Evolutionary conservation across 2,888 invertebrate genomes (phyloP).

Genomic region (Vanessa cardui): DNA sequence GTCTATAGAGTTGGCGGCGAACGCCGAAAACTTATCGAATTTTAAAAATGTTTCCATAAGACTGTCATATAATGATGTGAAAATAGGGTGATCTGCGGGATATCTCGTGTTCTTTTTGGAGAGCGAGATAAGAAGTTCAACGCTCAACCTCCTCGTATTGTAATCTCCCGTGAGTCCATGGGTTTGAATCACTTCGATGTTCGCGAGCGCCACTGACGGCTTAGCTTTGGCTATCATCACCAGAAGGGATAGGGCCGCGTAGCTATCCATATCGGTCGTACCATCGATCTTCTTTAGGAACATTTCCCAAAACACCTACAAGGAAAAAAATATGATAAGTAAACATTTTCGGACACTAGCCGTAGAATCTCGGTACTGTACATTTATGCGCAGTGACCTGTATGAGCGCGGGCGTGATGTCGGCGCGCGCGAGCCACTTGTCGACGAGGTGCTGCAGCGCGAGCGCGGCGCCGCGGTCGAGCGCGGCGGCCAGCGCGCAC

Average conservation of each 20-base stretch:
- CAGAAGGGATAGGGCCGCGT: conserved; percentile 88
- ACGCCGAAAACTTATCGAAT: conserved; percentile 73
- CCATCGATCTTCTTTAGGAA: conserved; percentile 89
- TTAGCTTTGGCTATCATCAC: conserved; percentile 87
- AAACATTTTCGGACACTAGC: neutral
- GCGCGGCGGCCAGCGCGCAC: conserved; percentile 52
- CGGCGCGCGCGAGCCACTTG: conserved; percentile 72
- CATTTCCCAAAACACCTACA: conserved; percentile 91
- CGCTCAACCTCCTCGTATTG: conserved; percentile 62
- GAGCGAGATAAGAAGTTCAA: conserved; percentile 64
- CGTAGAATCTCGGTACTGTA: too few species aligned
- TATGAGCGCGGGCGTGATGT: conserved; percentile 70
- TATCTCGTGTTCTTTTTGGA: conserved; percentile 68
- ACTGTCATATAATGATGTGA: conserved; percentile 63
- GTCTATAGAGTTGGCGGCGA: conserved; percentile 79
- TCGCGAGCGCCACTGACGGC: conserved; percentile 84
- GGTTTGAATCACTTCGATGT: conserved; percentile 88
- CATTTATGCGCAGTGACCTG: conserved; percentile 54
- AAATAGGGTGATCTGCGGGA: conserved; percentile 65
- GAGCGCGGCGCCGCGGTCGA: conserved; percentile 71
- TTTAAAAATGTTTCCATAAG: conserved; percentile 76
- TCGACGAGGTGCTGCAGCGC: conserved; percentile 70
- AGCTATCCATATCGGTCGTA: conserved; percentile 87
- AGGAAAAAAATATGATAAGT: conserved; percentile 5
- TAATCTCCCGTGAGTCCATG: conserved; percentile 86